Percentiles rank a stretch among this genome's conserved stretches.
Conservation (phyloP, 2,797 vertebrate genomes). For the Mormyrus proboscirostris region DNA sequence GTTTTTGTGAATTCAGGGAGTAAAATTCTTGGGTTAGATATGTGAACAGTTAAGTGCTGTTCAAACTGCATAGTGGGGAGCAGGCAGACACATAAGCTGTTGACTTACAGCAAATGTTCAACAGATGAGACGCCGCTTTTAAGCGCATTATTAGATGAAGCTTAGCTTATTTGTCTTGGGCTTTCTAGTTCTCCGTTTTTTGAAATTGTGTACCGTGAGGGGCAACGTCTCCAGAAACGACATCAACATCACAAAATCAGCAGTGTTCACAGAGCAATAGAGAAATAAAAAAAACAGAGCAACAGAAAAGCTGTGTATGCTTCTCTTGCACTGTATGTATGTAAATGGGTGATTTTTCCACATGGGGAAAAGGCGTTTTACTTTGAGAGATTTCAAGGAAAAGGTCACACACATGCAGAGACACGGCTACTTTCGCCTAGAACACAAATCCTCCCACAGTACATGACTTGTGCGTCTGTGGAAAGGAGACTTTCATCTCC, state of each 20-base stretch:
- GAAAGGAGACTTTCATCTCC: neutral
- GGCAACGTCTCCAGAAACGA: neutral
- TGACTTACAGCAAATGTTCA: neutral
- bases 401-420: neutral
- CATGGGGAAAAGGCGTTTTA: neutral
- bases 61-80: neutral
- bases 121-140: neutral
- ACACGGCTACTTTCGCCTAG: neutral
- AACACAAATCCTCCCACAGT: neutral
- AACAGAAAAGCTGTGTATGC: neutral
- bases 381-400: neutral
- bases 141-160: neutral
- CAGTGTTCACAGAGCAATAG: neutral
- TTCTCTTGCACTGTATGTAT: neutral
- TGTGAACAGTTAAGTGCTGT: neutral
- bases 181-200: neutral
- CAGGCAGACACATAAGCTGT: neutral
- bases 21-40: neutral
- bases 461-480: neutral
- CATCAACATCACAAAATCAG: neutral
- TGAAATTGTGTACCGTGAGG: neutral
- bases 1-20: neutral
- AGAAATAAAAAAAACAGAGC: neutral
- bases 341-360: neutral
- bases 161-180: neutral